Evolutionary conservation across 1,140 invertebrate species (phyloP), one percentile per base, ranked within the genome.

Genomic region (Stegodyphus mimosarum): DNA sequence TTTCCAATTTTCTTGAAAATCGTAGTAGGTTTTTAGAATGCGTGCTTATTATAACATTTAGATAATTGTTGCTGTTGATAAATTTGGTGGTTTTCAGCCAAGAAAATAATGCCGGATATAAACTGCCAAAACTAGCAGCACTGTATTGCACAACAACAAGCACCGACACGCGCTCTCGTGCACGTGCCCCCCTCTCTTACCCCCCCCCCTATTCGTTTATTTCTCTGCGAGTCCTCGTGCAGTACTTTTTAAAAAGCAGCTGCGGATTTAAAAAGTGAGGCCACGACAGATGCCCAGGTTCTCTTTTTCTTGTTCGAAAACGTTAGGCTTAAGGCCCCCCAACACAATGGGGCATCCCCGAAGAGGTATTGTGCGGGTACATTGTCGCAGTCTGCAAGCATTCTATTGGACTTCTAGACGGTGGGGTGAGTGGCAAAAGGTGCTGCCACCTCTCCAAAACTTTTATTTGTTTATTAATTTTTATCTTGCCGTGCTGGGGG

Each of bases 341-440:
- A 9, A 55, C 72, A 74, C 72, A 74, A 74, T 52, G 33, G 72
- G 72, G 51, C 52, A 53, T 18, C 72, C 51, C 51, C 51, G 15
- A 18, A 74, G 52, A 74, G 72, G 48, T 74, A 74, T 74, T 74
- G 72, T 74, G 72, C 72, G 72, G 72, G 72, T 48, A 74, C 72
- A 74, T 74, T 74, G 72, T 74, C 53, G 13, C 72, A 74, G 72
- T 33, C 72, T 55, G 72, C 72, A 55, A 63, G 60, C 72, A 74
- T 74, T 74, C 72, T 74, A 74, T 74, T 74, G 18, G 72, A 55
- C 72, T 74, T 17, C 52, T 74, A 18, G 52, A 33, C 33, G 33
- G 33, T 33, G 51, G 72, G 50, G 17, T 50, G n/a, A 52, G 9
- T 6, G 52, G 52, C 72, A 60, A 74, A 74, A 74, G 72, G 72